phyloP scores from a whole-genome alignment of 1,140 invertebrate species.

The Augochlora pura region DNA sequence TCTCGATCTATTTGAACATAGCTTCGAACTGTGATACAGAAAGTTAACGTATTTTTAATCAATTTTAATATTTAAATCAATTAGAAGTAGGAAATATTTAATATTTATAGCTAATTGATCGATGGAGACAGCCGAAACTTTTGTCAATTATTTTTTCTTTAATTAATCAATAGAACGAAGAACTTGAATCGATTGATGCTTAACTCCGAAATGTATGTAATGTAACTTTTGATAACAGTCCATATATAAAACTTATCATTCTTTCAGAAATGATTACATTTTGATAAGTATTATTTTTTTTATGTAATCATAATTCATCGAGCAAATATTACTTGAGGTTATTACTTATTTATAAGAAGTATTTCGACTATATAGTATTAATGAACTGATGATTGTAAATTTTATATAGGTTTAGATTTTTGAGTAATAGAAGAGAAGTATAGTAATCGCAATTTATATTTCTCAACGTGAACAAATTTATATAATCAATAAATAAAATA shows the following conservation, averaged over 20 bases:
- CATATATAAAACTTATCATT: not conserved
- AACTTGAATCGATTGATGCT: too few species aligned
- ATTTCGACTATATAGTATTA: not conserved
- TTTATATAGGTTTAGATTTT: not conserved
- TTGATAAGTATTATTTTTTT: not conserved
- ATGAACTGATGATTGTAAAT: not conserved
- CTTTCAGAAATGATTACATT: not conserved
- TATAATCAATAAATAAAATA: conserved; percentile 2
- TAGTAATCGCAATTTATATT: not conserved
- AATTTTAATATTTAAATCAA: not conserved
- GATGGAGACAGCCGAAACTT: too few species aligned
- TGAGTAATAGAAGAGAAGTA: not conserved
- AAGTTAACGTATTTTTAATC: conserved; percentile 7
- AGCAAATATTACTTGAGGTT: not conserved
- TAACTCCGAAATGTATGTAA: not conserved
- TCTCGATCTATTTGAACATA: not conserved
- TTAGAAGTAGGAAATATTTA: too few species aligned
- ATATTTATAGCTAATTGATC: too few species aligned
- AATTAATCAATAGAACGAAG: too few species aligned
- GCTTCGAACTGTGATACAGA: not conserved
- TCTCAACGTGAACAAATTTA: not conserved
- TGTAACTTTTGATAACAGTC: not conserved
- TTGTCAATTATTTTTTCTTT: too few species aligned
- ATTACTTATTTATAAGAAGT: not conserved
- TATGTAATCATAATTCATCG: not conserved